Conservation (phyloP, 2,113 vertebrate species). For the Greenwoodochromis staneri region DNA sequence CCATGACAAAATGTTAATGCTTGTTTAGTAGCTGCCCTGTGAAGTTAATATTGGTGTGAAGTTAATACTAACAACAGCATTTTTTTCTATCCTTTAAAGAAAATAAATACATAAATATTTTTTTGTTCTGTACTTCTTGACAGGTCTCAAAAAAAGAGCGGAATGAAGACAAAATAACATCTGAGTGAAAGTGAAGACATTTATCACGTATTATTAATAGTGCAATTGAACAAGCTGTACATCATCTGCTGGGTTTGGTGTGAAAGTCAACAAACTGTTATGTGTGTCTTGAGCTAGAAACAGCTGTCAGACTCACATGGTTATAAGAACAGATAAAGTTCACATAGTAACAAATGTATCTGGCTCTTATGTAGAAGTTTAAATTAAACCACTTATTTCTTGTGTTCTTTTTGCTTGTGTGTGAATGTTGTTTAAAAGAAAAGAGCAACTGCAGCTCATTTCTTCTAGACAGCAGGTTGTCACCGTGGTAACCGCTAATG, state of each 20-base stretch:
- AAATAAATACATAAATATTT: not conserved
- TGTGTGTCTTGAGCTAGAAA: not conserved
- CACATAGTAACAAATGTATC: not conserved
- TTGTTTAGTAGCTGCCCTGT: not conserved
- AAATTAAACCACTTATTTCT: not conserved
- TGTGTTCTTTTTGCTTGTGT: not conserved
- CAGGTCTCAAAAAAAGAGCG: not conserved
- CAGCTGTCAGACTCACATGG: not conserved
- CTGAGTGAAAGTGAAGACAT: not conserved
- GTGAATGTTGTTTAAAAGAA: not conserved
- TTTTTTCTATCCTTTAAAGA: not conserved
- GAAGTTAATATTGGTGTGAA: not conserved
- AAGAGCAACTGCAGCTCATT: not conserved
- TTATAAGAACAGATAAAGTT: not conserved
- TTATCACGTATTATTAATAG: fast-evolving
- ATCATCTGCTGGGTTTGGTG: not conserved
- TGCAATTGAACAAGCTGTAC: not conserved
- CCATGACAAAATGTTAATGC: not conserved
- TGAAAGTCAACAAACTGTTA: not conserved
- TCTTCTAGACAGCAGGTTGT: not conserved
- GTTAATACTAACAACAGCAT: not conserved
- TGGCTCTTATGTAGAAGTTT: not conserved
- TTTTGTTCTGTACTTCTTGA: not conserved
- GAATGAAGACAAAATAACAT: not conserved
- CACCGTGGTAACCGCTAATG: fast-evolving